Percentiles rank a stretch among this genome's conserved stretches.
These are phyloP conservation scores for Gulo gulo DNA, from an alignment of 2,113 vertebrate species.

Conservation along the genomic window DNA sequence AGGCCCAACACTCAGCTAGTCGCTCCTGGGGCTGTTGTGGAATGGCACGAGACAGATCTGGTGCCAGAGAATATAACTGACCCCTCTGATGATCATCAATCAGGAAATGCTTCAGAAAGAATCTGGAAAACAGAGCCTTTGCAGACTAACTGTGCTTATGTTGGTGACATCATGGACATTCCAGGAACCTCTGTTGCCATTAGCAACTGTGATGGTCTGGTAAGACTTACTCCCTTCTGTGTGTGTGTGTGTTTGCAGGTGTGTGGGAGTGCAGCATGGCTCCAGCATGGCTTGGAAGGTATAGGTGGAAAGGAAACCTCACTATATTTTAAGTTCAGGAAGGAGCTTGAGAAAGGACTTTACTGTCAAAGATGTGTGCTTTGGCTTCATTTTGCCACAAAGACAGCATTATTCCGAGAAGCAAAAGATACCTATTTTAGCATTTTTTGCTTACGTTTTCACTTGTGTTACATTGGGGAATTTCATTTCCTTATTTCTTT, in stretches of 20 bases:
- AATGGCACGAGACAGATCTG: constrained; percentile 90
- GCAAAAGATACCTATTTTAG: not conserved
- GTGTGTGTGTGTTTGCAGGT: not conserved
- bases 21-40: constrained; percentile 91
- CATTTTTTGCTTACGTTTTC: constrained; percentile 33
- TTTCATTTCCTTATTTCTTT: constrained; percentile 42
- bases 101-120: constrained; percentile 58
- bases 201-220: constrained; percentile 99
- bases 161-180: constrained; percentile 94
- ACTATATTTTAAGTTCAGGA: constrained; percentile 37
- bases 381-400: constrained; percentile 40
- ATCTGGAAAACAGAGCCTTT: constrained; percentile 89
- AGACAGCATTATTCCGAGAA: constrained; percentile 20
- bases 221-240: constrained; percentile 83
- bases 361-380: constrained; percentile 18
- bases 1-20: constrained; percentile 88
- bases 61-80: constrained; percentile 48
- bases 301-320: constrained; percentile 20
- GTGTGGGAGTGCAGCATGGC: not conserved
- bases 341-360: constrained; percentile 24
- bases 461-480: not conserved
- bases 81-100: not conserved
- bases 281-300: constrained; percentile 12
- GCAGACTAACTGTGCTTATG: constrained; percentile 92
- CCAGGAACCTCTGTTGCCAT: constrained; percentile 94